Evolutionary conservation across 2,888 invertebrate genomes (phyloP).

Genomic region (Agrochola lota): DNA sequence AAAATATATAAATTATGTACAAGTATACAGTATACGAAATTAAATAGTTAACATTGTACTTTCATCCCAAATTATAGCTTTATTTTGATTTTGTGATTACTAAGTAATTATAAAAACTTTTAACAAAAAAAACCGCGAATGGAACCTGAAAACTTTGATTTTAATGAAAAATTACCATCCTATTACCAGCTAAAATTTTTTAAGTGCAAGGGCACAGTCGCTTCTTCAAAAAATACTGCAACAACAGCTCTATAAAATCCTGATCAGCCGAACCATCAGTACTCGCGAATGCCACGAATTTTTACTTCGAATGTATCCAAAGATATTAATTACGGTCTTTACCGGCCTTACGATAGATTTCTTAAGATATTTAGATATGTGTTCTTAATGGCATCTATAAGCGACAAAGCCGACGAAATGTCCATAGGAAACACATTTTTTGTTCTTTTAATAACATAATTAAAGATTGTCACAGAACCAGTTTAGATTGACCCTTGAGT

Average conservation of each 20-base stretch:
- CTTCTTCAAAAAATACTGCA: not conserved
- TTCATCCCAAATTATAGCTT: not conserved
- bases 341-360: conserved; percentile 81
- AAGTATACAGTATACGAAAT: not conserved
- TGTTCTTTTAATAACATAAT: conserved; percentile 83
- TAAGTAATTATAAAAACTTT: not conserved
- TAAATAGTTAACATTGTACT: not conserved
- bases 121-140: not conserved
- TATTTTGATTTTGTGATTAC: too few species aligned
- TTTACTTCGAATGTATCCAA: conserved; percentile 79
- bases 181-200: too few species aligned
- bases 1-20: too few species aligned
- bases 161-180: too few species aligned
- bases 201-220: not conserved
- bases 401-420: conserved; percentile 79
- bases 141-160: not conserved
- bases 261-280: conserved; percentile 59
- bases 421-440: conserved; percentile 81
- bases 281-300: conserved; percentile 83
- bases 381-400: conserved; percentile 80
- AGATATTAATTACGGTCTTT: conserved; percentile 84
- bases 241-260: conserved; percentile 72
- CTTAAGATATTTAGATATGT: conserved; percentile 83
- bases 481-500: conserved; percentile 67
- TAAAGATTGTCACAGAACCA: conserved; percentile 72